phyloP scores from a whole-genome alignment of 2,797 vertebrate species.

The Gila robusta region DNA sequence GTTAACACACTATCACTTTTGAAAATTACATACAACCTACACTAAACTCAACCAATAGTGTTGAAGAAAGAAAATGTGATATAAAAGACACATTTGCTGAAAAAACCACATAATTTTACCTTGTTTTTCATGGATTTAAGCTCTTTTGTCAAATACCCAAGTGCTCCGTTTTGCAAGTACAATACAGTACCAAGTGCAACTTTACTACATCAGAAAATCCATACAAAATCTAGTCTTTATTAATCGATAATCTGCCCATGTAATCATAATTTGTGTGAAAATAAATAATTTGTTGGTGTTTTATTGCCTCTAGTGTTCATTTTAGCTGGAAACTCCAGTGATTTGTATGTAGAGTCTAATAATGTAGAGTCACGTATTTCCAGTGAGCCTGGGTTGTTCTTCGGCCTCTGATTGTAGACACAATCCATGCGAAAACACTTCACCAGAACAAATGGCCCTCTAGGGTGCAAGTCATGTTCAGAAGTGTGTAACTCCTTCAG shows the following conservation, averaged over 20 bases:
- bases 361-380: background rate
- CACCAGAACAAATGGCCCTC: slow-evolving; percentile 41
- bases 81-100: background rate
- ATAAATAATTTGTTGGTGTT: background rate
- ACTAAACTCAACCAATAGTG: background rate
- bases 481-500: slow-evolving; percentile 44
- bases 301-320: background rate
- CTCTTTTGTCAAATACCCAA: background rate
- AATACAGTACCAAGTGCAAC: background rate
- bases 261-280: background rate
- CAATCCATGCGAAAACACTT: slow-evolving; percentile 48
- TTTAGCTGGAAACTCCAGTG: background rate
- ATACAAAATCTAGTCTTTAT: background rate
- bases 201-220: background rate
- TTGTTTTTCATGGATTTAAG: background rate
- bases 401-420: slow-evolving; percentile 19
- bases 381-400: background rate
- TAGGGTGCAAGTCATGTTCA: slow-evolving; percentile 47
- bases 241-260: background rate
- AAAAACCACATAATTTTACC: background rate
- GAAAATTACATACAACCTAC: background rate
- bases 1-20: background rate
- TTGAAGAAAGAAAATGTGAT: background rate
- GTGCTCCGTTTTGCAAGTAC: background rate
- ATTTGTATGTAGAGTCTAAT: background rate